Conservation (phyloP, 2,113 vertebrate species). For the Cyanistes caeruleus region DNA sequence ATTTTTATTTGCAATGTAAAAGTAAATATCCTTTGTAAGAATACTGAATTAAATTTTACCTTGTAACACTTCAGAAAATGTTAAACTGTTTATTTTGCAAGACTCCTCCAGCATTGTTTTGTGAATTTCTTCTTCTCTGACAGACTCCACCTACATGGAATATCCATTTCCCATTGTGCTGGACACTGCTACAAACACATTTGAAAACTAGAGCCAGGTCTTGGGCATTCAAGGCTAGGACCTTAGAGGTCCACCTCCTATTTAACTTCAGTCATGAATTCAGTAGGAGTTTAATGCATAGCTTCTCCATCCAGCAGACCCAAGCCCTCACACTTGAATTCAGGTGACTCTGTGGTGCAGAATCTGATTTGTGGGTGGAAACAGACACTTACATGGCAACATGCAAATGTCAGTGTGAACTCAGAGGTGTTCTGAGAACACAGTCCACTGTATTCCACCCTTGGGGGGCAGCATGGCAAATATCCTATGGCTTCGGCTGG, state of each 20-base stretch:
- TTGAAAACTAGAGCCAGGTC: neutral
- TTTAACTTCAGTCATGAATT: neutral
- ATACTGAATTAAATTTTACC: neutral
- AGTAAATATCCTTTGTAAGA: neutral
- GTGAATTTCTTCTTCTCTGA: neutral
- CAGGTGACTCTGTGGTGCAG: neutral
- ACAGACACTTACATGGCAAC: accelerated
- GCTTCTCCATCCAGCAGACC: neutral
- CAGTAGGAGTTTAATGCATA: neutral
- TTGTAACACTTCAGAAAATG: neutral
- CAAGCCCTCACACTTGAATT: neutral
- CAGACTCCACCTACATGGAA: neutral
- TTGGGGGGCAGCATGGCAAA: accelerated
- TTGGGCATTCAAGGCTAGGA: neutral
- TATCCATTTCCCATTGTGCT: neutral
- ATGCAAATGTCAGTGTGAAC: accelerated
- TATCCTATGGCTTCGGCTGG: neutral
- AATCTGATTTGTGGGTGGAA: neutral
- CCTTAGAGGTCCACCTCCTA: neutral
- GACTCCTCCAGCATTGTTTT: accelerated
- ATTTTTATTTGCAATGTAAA: neutral
- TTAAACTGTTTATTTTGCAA: neutral
- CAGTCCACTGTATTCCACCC: neutral
- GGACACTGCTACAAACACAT: neutral
- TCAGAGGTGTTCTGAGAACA: neutral